Conservation (phyloP, 2,888 invertebrate genomes). For the Habrosyne pyritoides region DNA sequence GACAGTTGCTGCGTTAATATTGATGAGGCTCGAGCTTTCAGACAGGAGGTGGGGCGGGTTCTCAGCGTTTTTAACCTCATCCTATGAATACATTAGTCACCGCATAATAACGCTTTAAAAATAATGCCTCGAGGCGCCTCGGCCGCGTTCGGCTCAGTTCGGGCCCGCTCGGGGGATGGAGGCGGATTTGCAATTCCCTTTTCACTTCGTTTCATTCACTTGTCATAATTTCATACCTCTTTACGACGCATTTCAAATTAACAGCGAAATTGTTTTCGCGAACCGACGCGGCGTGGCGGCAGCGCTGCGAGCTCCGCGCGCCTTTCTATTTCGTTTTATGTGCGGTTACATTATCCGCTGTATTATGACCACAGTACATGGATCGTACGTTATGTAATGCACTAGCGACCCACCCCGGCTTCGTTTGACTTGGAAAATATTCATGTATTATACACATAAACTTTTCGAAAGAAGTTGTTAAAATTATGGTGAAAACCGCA, state of each 20-base stretch:
- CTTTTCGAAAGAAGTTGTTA: no score
- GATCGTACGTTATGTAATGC: no score
- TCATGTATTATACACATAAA: no score
- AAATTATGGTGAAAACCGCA: no score
- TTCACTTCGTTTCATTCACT: neutral
- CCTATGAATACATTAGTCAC: slow-evolving; percentile 1
- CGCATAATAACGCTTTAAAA: neutral
- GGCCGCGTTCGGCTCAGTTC: neutral
- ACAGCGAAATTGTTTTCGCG: neutral
- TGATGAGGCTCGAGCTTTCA: neutral
- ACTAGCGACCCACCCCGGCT: no score
- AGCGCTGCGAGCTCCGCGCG: no score
- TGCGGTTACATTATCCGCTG: no score
- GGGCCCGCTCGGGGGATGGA: neutral
- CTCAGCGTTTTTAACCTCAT: neutral
- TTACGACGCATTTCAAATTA: neutral
- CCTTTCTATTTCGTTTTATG: no score
- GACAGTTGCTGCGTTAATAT: slow-evolving; percentile 3
- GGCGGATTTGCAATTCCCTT: neutral
- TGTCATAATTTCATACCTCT: neutral
- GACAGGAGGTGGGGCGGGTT: neutral
- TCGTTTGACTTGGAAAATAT: no score
- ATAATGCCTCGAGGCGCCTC: neutral
- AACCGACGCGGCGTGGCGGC: neutral
- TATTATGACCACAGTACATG: no score